Conservation (phyloP, 2,888 invertebrate genomes). For the Volucella zonaria region DNA sequence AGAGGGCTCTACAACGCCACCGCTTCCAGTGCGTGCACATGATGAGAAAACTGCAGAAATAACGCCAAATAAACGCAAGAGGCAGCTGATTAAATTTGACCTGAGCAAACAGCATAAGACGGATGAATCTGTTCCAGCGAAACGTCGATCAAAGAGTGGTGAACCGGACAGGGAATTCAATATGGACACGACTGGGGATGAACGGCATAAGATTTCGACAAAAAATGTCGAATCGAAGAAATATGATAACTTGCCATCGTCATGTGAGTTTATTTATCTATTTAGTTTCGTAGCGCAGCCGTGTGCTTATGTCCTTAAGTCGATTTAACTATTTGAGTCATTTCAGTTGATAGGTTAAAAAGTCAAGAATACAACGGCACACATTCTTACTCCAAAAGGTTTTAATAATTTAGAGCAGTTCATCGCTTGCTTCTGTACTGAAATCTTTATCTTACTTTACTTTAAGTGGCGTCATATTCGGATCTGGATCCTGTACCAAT, state of each 20-base stretch:
- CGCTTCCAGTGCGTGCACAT: constrained; percentile 75
- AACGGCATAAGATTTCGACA: constrained; percentile 81
- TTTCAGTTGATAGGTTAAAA: too few species aligned
- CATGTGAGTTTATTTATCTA: constrained; percentile 83
- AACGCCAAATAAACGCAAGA: constrained; percentile 78
- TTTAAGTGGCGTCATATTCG: too few species aligned
- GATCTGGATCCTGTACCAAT: too few species aligned
- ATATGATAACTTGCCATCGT: constrained; percentile 85
- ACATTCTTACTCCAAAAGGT: too few species aligned
- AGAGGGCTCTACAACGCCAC: constrained; percentile 79
- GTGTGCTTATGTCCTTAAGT: too few species aligned
- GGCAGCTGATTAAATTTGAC: constrained; percentile 81
- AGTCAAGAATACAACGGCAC: too few species aligned
- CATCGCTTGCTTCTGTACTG: too few species aligned
- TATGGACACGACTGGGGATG: constrained; percentile 76
- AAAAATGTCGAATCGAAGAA: constrained; percentile 84
- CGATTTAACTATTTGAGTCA: neutral
- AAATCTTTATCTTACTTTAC: too few species aligned
- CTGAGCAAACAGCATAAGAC: constrained; percentile 66
- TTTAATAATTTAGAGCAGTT: too few species aligned
- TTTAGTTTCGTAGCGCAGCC: neutral
- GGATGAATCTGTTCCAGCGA: constrained; percentile 59
- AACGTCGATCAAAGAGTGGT: constrained; percentile 75
- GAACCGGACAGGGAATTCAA: constrained; percentile 73
- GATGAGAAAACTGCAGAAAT: constrained; percentile 64